These are phyloP conservation scores for Sebastes trivittatus DNA, from an alignment of 2,797 vertebrate species.

Conservation along the genomic window DNA sequence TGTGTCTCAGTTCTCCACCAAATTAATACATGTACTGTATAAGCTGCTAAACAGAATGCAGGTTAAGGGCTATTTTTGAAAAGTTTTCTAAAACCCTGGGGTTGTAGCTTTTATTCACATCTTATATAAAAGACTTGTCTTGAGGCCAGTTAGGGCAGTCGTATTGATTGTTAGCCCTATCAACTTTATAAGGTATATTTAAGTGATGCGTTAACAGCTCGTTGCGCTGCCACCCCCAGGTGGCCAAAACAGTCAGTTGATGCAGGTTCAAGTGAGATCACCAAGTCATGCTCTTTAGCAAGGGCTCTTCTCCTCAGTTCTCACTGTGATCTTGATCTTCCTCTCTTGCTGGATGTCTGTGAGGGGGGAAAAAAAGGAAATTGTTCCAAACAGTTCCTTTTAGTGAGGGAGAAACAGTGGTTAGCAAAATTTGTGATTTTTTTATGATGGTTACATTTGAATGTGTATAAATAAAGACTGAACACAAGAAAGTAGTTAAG, in stretches of 20 bases:
- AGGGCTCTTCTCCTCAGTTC: conserved; percentile 30
- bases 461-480: not conserved
- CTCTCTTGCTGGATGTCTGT: conserved; percentile 41
- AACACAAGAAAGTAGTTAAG: not conserved
- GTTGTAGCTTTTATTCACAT: not conserved
- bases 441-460: not conserved
- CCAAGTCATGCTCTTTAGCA: conserved; percentile 7
- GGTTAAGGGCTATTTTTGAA: not conserved
- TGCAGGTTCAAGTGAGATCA: not conserved
- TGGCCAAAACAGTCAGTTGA: not conserved
- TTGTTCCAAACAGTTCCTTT: not conserved
- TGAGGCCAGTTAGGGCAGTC: not conserved
- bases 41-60: not conserved
- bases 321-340: conserved; percentile 53
- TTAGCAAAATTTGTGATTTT: not conserved
- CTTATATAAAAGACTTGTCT: not conserved
- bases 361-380: not conserved
- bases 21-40: not conserved
- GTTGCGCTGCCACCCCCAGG: too few relatives aligned
- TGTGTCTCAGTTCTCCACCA: not conserved
- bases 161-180: not conserved
- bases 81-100: not conserved
- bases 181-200: not conserved
- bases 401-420: too few relatives aligned
- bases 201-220: not conserved